These are phyloP conservation scores for Drosophila elegans DNA, from an alignment of 1,140 invertebrate species.

Conservation along the genomic window DNA sequence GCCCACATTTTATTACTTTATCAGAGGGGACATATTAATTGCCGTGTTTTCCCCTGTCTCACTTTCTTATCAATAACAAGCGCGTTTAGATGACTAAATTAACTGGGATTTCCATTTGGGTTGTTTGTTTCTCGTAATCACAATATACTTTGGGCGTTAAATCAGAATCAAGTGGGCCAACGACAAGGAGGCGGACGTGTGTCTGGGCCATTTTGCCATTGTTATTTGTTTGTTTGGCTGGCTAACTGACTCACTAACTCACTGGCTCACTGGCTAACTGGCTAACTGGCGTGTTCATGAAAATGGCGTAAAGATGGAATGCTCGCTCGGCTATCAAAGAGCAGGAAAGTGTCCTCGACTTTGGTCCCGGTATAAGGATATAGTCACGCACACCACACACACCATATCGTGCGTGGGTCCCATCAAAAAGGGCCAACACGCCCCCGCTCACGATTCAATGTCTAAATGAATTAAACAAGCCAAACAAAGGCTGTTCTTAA, in stretches of 20 bases:
- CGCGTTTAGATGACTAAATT: constrained; percentile 77
- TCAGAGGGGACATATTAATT: constrained; percentile 20
- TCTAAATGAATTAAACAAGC: constrained; percentile 62
- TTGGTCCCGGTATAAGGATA: constrained; percentile 3
- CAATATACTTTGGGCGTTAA: constrained; percentile 52
- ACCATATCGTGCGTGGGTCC: constrained; percentile 47
- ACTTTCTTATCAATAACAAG: constrained; percentile 64
- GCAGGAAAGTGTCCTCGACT: constrained; percentile 43
- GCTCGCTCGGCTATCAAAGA: constrained; percentile 62
- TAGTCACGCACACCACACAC: constrained; percentile 50
- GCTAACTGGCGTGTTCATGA: constrained; percentile 31
- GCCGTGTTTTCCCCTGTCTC: constrained; percentile 7
- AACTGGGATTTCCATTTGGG: constrained; percentile 51
- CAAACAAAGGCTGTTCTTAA: constrained; percentile 32
- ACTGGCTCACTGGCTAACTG: constrained; percentile 4
- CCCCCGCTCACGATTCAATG: constrained; percentile 59
- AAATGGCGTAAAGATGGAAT: constrained; percentile 65
- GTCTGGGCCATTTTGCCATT: constrained; percentile 13
- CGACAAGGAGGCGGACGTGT: constrained; percentile 2
- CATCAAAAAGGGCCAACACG: constrained; percentile 73
- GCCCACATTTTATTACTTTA: constrained; percentile 2
- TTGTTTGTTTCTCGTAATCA: constrained; percentile 39
- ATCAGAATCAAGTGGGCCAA: constrained; percentile 57
- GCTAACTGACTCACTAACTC: neutral
- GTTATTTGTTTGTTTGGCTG: constrained; percentile 37